Percentiles rank a stretch among this genome's conserved stretches.
Evolutionary conservation across 2,888 invertebrate species (phyloP).

Genomic region (Pogonocherus hispidulus): DNA sequence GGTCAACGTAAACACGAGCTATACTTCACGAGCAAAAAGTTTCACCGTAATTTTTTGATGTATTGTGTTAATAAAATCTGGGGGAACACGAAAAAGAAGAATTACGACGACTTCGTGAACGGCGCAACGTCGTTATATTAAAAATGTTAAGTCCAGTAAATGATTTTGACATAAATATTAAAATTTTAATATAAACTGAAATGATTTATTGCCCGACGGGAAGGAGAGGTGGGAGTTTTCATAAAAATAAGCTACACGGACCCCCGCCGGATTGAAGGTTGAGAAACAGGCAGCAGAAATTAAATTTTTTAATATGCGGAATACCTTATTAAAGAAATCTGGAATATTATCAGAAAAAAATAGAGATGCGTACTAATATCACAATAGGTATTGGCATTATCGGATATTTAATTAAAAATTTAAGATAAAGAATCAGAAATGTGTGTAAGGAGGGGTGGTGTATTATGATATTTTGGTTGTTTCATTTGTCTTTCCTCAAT

Average conservation of each 20-base stretch:
- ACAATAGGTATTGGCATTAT: no score
- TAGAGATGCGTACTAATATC: no score
- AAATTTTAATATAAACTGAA: conserved; percentile 56
- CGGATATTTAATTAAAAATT: no score
- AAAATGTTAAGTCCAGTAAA: conserved; percentile 49
- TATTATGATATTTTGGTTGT: no score
- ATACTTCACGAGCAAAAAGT: no score
- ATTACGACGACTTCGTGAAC: conserved; percentile 19
- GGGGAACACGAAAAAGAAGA: not conserved
- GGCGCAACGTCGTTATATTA: conserved; percentile 46
- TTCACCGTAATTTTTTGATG: no score
- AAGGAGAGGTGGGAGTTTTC: conserved; percentile 46
- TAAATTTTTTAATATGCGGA: not conserved
- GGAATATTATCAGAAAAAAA: no score
- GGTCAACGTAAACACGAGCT: no score
- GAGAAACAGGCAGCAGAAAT: not conserved
- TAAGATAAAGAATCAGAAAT: no score
- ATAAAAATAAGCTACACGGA: conserved; percentile 38
- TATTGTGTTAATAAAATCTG: conserved; percentile 23
- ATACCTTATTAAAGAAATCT: not conserved
- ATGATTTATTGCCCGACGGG: conserved; percentile 50
- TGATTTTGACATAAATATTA: conserved; percentile 59
- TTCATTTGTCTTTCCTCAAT: no score
- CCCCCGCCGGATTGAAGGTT: conserved; percentile 15
- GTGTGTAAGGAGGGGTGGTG: no score